These are phyloP conservation scores for Strix uralensis DNA, from an alignment of 2,113 vertebrate species.

Conservation along the genomic window DNA sequence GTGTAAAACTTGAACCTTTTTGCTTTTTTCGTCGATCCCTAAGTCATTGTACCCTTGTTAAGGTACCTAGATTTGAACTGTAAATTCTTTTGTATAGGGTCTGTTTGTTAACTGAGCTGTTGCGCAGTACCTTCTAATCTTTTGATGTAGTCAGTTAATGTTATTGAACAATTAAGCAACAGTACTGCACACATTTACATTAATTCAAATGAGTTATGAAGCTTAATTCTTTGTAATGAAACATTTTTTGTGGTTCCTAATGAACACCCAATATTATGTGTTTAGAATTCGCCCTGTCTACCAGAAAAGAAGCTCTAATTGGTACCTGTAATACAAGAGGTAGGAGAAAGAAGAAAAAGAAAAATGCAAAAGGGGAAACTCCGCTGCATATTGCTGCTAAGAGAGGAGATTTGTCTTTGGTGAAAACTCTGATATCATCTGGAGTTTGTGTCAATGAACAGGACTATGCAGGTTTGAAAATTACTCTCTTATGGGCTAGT, in stretches of 20 bases:
- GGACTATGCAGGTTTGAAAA: conserved; percentile 82
- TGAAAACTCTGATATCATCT: conserved; percentile 77
- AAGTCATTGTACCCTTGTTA: background rate
- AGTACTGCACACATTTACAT: background rate
- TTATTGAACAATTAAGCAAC: background rate
- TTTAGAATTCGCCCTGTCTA: conserved; percentile 17
- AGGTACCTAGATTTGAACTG: background rate
- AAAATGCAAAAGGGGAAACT: conserved; percentile 75
- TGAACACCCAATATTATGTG: background rate
- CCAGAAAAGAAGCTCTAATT: background rate
- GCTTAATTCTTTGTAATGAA: background rate
- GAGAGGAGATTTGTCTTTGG: conserved; percentile 72
- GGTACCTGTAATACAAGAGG: background rate
- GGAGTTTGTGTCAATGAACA: conserved; percentile 78
- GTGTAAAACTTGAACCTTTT: background rate
- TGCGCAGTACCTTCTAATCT: background rate
- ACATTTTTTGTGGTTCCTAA: background rate
- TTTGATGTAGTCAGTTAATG: background rate
- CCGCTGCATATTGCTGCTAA: conserved; percentile 76
- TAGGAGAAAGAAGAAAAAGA: conserved; percentile 55
- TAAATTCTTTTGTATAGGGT: background rate
- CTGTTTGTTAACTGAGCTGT: background rate
- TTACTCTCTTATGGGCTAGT: background rate
- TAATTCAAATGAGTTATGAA: background rate
- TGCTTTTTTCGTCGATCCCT: background rate